Evolutionary conservation across 2,113 vertebrate species (phyloP), one percentile per base, ranked within the genome.

Genomic region (Cyanoliseus patagonus): DNA sequence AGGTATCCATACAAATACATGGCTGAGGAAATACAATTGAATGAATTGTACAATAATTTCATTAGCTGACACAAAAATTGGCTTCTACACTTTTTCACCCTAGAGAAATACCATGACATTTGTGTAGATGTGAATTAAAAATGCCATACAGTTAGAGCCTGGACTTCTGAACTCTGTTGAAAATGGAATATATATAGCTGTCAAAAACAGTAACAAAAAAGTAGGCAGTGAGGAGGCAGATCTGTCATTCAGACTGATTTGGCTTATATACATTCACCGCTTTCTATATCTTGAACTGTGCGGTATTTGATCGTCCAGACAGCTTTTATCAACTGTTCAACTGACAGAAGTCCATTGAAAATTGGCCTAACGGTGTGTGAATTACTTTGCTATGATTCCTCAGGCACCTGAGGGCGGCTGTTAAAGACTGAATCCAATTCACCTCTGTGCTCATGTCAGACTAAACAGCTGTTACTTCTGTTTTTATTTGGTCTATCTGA

Each of bases 81-180:
- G 57, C 62, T 87, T 94, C 62, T 87, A 83, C 74, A 74, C 59
- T 91, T 96, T 66, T 57, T 52, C 7, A 24, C 64, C 62, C 33
- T 69, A 69, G 91, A 96, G 92, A 97, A 96, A 97, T 95, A 69
- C 80, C 93, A 73, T 94, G 93, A 95, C 94, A 96, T 95, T 95
- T 95, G 85, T 94, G 83, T 90, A 88, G 94, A 92, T 86, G 83
- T 91, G 91, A 93, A 96, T 96, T 91, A 94, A 96, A 96, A 96
- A 96, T 95, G 85, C 93, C 87, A 64, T 80, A 83, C 79, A 92
- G 76, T 93, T 95, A 93, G 51, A 41, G 52, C 77, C 74, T 91
- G 75, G 93, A 94, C 93, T 95, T 95, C 92, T 89, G 93, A 96
- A 85, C 83, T 93, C 90, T 83, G 52, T 67, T 86, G 81, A 90